Evolutionary conservation across 2,888 invertebrate species (phyloP).

Genomic region (Amblyteles armatorius): DNA sequence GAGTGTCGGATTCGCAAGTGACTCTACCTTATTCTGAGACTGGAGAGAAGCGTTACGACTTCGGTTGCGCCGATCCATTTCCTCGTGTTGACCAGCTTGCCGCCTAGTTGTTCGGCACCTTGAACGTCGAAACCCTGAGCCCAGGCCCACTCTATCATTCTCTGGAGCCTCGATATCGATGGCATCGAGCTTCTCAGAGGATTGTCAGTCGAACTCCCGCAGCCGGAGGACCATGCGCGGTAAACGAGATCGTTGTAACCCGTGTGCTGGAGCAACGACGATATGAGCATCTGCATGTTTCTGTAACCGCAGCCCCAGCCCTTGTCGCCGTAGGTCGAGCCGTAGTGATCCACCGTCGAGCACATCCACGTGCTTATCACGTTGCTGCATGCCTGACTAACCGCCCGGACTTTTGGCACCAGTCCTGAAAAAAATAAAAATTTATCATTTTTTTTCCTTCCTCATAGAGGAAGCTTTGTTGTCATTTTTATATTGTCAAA

Average conservation of each 20-base stretch:
- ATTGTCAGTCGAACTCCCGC: constrained; percentile 83
- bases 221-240: constrained; percentile 83
- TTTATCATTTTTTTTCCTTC: too few species aligned
- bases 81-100: constrained; percentile 92
- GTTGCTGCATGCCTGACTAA: constrained; percentile 85
- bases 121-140: constrained; percentile 92
- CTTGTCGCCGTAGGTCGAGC: constrained; percentile 94
- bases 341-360: constrained; percentile 94
- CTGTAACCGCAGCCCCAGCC: constrained; percentile 98
- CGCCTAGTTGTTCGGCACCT: constrained; percentile 94
- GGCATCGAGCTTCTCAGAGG: constrained; percentile 90
- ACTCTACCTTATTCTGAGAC: constrained; percentile 90
- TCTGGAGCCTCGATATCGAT: constrained; percentile 93
- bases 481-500: too few species aligned
- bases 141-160: constrained; percentile 94
- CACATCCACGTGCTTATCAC: constrained; percentile 91
- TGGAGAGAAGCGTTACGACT: constrained; percentile 93
- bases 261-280: constrained; percentile 90
- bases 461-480: too few species aligned
- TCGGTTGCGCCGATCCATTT: constrained; percentile 98
- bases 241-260: constrained; percentile 89
- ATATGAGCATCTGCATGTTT: constrained; percentile 96
- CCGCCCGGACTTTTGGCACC: constrained; percentile 85
- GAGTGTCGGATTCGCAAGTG: constrained; percentile 13
- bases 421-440: constrained; percentile 76